phyloP scores from a whole-genome alignment of 2,888 invertebrate genomes.

The Cosmopolites sordidus region DNA sequence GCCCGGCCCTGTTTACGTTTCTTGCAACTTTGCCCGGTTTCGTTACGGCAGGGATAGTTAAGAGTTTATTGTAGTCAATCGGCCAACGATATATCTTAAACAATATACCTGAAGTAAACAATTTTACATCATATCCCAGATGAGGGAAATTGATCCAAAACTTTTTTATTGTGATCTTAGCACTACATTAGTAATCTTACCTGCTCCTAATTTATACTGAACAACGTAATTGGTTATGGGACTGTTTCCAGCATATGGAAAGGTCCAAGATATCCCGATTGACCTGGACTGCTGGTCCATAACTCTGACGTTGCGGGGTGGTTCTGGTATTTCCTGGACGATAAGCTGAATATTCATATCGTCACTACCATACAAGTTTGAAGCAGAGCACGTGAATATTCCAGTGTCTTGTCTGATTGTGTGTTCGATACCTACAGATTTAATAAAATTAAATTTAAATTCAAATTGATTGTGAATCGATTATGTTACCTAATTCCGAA shows the following conservation, averaged over 20 bases:
- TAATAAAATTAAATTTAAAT: no score
- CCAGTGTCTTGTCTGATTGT: slow-evolving; percentile 87
- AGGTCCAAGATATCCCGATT: slow-evolving; percentile 83
- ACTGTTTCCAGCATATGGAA: slow-evolving; percentile 84
- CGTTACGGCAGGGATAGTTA: no score
- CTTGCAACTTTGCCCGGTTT: no score
- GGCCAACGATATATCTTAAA: no score
- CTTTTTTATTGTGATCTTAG: no score
- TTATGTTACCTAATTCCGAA: slow-evolving; percentile 62
- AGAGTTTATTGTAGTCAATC: no score
- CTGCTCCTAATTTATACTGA: slow-evolving; percentile 81
- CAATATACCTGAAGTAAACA: no score
- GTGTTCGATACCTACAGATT: slow-evolving; percentile 60
- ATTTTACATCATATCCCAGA: no score
- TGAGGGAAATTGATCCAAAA: no score
- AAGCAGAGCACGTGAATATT: slow-evolving; percentile 80
- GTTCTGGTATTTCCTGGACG: slow-evolving; percentile 87
- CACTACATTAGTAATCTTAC: slow-evolving; percentile 47
- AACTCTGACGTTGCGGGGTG: slow-evolving; percentile 80
- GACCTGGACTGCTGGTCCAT: slow-evolving; percentile 80
- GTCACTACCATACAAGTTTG: slow-evolving; percentile 86
- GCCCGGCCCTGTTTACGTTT: no score
- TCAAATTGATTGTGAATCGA: background rate
- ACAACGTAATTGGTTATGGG: slow-evolving; percentile 84
- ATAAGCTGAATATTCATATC: slow-evolving; percentile 86